phyloP scores from a whole-genome alignment of 2,797 vertebrate species.

The Tauraco hartlaubi region DNA sequence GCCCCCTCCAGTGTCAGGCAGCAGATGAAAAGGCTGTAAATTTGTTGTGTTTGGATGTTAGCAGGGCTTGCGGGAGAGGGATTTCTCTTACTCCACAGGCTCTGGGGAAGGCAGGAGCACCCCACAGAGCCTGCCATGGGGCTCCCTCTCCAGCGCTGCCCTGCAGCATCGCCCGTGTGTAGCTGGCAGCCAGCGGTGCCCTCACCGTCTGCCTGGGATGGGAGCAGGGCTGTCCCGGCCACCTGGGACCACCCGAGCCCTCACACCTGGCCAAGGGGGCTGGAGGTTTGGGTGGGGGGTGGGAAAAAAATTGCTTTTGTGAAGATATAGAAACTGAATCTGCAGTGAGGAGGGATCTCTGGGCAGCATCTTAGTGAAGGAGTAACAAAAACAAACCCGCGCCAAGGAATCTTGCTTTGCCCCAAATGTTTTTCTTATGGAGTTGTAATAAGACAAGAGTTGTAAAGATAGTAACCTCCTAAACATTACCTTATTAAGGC shows the following conservation, averaged over 20 bases:
- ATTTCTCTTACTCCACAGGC: neutral
- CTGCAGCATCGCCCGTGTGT: rapidly evolving
- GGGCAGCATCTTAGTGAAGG: neutral
- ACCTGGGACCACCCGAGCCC: neutral
- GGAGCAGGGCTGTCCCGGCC: neutral
- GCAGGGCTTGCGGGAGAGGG: neutral
- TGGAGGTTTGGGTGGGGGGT: neutral
- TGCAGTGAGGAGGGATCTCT: neutral
- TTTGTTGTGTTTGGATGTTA: neutral
- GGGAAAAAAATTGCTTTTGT: neutral
- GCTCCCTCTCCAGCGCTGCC: neutral
- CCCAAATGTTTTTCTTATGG: constrained; percentile 76
- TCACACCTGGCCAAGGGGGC: neutral
- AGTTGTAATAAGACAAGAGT: constrained; percentile 73
- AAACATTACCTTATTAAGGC: constrained; percentile 99
- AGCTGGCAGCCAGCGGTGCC: rapidly evolving
- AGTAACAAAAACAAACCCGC: constrained; percentile 47
- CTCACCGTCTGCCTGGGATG: neutral
- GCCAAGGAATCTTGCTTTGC: constrained; percentile 68
- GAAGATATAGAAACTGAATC: constrained; percentile 23
- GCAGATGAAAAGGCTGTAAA: neutral
- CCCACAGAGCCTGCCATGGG: neutral
- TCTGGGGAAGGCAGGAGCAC: neutral
- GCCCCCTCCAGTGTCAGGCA: neutral
- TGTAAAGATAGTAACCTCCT: constrained; percentile 83